Evolutionary conservation across 2,113 vertebrate species (phyloP).

Genomic region (Dromiciops gliroides): DNA sequence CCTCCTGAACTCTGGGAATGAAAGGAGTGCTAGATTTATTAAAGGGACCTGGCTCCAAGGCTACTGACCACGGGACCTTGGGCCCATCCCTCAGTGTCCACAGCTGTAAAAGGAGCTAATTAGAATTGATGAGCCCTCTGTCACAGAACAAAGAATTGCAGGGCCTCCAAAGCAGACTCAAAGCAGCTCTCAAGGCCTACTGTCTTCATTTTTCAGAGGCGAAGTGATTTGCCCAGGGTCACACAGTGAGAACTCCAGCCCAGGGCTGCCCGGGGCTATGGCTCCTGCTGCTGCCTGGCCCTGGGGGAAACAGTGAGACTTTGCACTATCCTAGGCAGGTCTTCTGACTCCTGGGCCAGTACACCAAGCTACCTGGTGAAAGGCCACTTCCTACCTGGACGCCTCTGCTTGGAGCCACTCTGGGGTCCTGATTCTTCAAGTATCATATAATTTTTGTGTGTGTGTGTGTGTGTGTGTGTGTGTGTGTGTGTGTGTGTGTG

Average conservation of each 20-base stretch:
- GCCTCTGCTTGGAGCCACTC: not conserved
- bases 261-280: not conserved
- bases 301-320: not conserved
- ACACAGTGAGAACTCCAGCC: not conserved
- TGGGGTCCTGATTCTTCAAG: not conserved
- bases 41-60: not conserved
- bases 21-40: not conserved
- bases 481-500: not conserved
- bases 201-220: not conserved
- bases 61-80: not conserved
- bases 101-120: not conserved
- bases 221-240: not conserved
- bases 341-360: not conserved
- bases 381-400: not conserved
- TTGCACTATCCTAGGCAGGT: not conserved
- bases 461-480: not conserved
- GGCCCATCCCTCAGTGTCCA: not conserved
- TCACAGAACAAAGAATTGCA: not conserved
- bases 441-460: not conserved
- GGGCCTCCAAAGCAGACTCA: not conserved
- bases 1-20: not conserved
- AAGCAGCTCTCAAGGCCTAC: not conserved
- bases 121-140: not conserved
- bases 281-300: not conserved
- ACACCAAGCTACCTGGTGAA: not conserved